Evolutionary conservation across 2,888 invertebrate genomes (phyloP).

Genomic region (Bibio marci): DNA sequence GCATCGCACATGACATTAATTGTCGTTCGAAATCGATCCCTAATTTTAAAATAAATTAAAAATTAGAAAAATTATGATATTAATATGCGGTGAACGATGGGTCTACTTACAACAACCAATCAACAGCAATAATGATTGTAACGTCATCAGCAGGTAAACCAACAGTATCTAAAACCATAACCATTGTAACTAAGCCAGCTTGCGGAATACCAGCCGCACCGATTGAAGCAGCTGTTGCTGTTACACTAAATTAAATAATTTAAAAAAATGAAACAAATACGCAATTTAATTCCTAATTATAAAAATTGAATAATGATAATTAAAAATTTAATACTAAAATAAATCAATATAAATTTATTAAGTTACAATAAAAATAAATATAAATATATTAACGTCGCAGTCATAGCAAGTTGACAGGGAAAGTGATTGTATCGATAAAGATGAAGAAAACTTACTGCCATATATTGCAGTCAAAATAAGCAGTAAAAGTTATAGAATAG

Average conservation of each 20-base stretch:
- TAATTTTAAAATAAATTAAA: slow-evolving; percentile 25
- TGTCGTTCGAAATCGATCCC: slow-evolving; percentile 74
- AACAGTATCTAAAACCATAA: slow-evolving; percentile 84
- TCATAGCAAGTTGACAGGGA: too few species aligned
- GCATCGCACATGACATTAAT: slow-evolving; percentile 94
- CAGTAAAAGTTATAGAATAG: too few species aligned
- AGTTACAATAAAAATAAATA: too few species aligned
- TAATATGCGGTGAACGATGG: slow-evolving; percentile 2
- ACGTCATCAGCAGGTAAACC: slow-evolving; percentile 82
- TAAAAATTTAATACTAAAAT: too few species aligned
- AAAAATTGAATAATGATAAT: too few species aligned
- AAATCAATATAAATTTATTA: too few species aligned
- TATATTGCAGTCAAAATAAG: too few species aligned
- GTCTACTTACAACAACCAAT: slow-evolving; percentile 82
- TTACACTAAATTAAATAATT: slow-evolving; percentile 44
- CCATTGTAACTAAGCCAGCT: slow-evolving; percentile 90
- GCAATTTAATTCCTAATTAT: too few species aligned
- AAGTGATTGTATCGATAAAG: too few species aligned
- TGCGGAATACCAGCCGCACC: slow-evolving; percentile 96
- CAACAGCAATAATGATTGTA: slow-evolving; percentile 77
- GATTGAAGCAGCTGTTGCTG: slow-evolving; percentile 92
- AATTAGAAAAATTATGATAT: slow-evolving; percentile 2
- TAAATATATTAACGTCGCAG: too few species aligned
- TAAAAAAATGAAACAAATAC: background rate
- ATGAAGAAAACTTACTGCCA: too few species aligned